Percentiles rank a stretch among this genome's conserved stretches.
Evolutionary conservation across 1,140 invertebrate species (phyloP).

Genomic region (Drosophila micromelanica): DNA sequence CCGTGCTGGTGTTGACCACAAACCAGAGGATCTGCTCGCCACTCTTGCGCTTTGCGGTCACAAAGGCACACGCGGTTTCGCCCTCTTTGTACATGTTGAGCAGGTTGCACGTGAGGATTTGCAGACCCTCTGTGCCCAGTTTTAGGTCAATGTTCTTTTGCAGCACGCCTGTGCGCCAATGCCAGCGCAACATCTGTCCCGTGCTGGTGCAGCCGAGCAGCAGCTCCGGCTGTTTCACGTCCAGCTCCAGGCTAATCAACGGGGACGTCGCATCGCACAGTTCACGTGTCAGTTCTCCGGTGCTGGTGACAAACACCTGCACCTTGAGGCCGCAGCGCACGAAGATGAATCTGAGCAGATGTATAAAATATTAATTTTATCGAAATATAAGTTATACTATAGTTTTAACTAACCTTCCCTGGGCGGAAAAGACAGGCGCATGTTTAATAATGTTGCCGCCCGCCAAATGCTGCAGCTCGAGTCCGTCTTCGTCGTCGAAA

Average conservation of each 20-base stretch:
- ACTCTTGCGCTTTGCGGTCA: conserved; percentile 45
- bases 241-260: conserved; percentile 85
- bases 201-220: conserved; percentile 86
- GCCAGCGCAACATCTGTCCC: conserved; percentile 86
- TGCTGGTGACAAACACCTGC: conserved; percentile 87
- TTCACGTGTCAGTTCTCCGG: conserved; percentile 85
- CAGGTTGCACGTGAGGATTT: conserved; percentile 63
- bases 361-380: conserved; percentile 8
- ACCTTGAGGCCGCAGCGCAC: conserved; percentile 86
- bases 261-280: conserved; percentile 85
- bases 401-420: conserved; percentile 86
- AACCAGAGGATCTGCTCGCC: conserved; percentile 36
- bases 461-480: conserved; percentile 84
- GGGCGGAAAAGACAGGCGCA: conserved; percentile 87
- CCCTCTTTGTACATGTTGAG: conserved; percentile 65
- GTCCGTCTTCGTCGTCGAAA: conserved; percentile 65
- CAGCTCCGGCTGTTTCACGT: conserved; percentile 84
- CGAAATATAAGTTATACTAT: conserved; percentile 5
- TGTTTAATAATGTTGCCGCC: conserved; percentile 88
- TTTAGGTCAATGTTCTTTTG: conserved; percentile 66
- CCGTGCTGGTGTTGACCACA: conserved; percentile 62
- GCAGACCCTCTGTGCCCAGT: neutral
- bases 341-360: conserved; percentile 85
- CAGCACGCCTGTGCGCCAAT: conserved; percentile 85
- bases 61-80: conserved; percentile 63